These are phyloP conservation scores for Hydropsyche tenuis DNA, from an alignment of 1,140 invertebrate species.

Conservation along the genomic window DNA sequence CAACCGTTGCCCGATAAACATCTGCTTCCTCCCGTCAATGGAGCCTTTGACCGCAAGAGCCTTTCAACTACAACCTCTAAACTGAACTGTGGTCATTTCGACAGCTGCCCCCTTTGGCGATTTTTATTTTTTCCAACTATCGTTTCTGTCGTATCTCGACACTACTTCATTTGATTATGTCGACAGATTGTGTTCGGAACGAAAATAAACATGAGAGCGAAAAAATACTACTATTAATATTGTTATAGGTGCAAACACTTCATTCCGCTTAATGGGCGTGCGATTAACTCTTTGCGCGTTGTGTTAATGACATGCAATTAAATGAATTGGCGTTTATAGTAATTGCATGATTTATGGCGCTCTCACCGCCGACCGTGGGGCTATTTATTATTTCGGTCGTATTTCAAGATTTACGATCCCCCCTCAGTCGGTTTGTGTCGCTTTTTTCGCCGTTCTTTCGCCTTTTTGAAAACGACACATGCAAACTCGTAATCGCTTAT, in stretches of 20 bases:
- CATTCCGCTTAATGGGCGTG: constrained; percentile 8
- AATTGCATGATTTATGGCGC: constrained; percentile 20
- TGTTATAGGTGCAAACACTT: not conserved
- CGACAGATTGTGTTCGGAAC: too few species aligned
- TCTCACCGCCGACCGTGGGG: not conserved
- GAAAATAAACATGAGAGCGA: too few species aligned
- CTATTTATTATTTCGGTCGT: constrained; percentile 2
- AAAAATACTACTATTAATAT: too few species aligned
- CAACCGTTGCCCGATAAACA: not conserved
- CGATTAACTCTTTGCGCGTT: constrained; percentile 7
- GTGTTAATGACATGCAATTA: constrained; percentile 14
- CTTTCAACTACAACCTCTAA: constrained; percentile 2
- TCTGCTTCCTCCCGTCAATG: constrained; percentile 15
- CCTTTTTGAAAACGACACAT: not conserved
- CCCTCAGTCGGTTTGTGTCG: not conserved
- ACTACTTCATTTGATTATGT: too few species aligned
- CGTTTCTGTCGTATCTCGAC: too few species aligned
- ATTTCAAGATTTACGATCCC: constrained; percentile 22
- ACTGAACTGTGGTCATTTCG: not conserved
- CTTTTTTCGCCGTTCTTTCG: not conserved
- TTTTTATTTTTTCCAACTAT: too few species aligned
- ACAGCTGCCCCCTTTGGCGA: not conserved
- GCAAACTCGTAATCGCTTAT: not conserved
- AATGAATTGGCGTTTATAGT: constrained; percentile 31
- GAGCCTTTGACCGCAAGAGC: not conserved